Conservation (phyloP, 1,140 invertebrate genomes). For the Marisa cornuarietis region DNA sequence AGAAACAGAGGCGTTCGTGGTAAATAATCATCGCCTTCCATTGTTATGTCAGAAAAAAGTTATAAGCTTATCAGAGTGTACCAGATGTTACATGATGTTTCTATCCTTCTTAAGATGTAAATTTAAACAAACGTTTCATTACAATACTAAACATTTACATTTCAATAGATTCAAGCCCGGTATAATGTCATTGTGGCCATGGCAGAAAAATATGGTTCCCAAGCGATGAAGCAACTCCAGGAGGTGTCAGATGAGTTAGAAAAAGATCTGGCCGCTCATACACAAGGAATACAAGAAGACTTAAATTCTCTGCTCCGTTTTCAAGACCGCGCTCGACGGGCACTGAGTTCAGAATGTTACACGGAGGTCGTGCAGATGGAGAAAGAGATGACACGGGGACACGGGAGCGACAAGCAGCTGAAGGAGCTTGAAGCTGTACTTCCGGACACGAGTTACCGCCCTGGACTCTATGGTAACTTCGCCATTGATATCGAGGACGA, state of each 20-base stretch:
- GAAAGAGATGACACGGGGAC: no score
- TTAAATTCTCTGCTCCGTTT: background rate
- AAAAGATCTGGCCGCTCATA: background rate
- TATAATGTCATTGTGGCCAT: background rate
- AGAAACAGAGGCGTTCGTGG: no score
- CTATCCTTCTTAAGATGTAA: no score
- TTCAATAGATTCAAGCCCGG: no score
- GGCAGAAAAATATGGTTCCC: background rate
- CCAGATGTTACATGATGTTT: no score
- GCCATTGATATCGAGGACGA: background rate
- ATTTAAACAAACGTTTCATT: no score
- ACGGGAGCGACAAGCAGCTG: background rate
- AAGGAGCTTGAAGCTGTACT: background rate
- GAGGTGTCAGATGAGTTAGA: background rate
- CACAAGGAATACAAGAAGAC: background rate
- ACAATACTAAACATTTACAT: no score
- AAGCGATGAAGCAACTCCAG: background rate
- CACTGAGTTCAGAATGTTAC: background rate
- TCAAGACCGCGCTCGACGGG: background rate
- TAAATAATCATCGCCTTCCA: no score
- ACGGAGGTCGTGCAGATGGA: background rate
- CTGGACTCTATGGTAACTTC: background rate
- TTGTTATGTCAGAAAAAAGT: no score
- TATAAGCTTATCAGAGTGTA: no score
- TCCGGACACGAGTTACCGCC: background rate